phyloP scores from a whole-genome alignment of 1,140 invertebrate genomes.

The roundworm (Caenorhabditis elegans) region DNA sequence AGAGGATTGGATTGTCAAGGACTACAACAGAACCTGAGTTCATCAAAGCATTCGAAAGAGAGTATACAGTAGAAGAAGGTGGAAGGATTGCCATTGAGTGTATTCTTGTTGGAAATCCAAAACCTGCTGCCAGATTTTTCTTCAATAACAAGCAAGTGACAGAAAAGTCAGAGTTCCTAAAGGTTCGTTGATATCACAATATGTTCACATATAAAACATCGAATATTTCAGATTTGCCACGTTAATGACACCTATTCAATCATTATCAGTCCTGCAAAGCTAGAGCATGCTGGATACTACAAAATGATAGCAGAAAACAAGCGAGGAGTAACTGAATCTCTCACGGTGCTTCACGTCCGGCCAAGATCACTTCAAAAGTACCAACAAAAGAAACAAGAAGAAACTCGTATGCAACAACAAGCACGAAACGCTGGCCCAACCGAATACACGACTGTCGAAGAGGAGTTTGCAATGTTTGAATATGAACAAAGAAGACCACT shows the following conservation, averaged over 20 bases:
- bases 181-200: conserved; percentile 34
- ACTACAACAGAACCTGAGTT: conserved; percentile 59
- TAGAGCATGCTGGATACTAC: conserved; percentile 65
- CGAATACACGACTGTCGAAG: conserved; percentile 36
- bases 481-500: conserved; percentile 43
- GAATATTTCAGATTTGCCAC: conserved; percentile 66
- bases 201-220: neutral
- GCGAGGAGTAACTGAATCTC: conserved; percentile 68
- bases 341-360: conserved; percentile 58
- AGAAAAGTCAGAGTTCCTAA: conserved; percentile 57
- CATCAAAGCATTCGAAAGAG: conserved; percentile 59
- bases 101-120: conserved; percentile 68
- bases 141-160: conserved; percentile 69
- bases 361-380: conserved; percentile 58
- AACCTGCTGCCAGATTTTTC: conserved; percentile 70
- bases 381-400: conserved; percentile 44
- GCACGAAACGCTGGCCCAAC: neutral
- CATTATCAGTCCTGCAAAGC: conserved; percentile 53
- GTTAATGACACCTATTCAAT: conserved; percentile 68
- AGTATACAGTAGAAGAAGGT: conserved; percentile 67
- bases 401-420: conserved; percentile 3
- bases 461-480: conserved; percentile 49
- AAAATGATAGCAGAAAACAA: conserved; percentile 67
- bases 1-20: conserved; percentile 46
- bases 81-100: conserved; percentile 68